These are phyloP conservation scores for Scaptomyza cyrtandrae DNA, from an alignment of 2,888 invertebrate genomes.

Conservation along the genomic window DNA sequence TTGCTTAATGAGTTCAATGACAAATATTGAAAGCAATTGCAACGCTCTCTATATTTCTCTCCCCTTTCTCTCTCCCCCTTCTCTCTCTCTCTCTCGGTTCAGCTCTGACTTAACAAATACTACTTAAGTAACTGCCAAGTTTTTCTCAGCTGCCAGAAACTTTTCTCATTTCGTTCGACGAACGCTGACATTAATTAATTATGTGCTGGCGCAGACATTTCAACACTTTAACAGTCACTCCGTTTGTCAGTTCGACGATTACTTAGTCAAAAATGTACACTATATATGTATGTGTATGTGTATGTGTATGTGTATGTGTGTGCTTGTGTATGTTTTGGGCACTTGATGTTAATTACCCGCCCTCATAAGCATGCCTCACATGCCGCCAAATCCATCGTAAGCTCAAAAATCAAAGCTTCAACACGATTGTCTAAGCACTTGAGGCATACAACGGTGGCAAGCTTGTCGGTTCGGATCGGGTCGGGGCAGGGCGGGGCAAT, in stretches of 20 bases:
- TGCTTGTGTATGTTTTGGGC: constrained; percentile 38
- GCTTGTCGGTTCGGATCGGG: too few relatives aligned
- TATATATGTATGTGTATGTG: constrained; percentile 4
- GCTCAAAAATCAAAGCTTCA: constrained; percentile 76
- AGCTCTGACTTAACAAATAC: constrained; percentile 48
- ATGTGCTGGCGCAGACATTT: constrained; percentile 72
- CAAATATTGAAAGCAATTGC: constrained; percentile 68
- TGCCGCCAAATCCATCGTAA: constrained; percentile 59
- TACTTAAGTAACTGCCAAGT: constrained; percentile 57
- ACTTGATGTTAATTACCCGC: constrained; percentile 69
- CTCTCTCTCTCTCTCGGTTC: background rate
- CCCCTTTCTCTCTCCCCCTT: background rate
- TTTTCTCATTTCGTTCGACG: constrained; percentile 73
- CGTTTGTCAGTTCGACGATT: constrained; percentile 54
- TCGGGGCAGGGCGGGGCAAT: too few relatives aligned
- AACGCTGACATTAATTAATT: constrained; percentile 75
- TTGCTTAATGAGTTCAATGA: constrained; percentile 78
- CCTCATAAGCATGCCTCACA: constrained; percentile 66
- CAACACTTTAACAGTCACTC: constrained; percentile 68
- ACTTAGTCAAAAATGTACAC: constrained; percentile 61
- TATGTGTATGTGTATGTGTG: too few relatives aligned
- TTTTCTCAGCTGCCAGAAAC: constrained; percentile 48
- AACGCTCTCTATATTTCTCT: background rate
- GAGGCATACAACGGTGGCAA: constrained; percentile 18
- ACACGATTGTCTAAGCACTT: constrained; percentile 75